Conservation (phyloP, 2,797 vertebrate genomes). For the Hypotaenidia okinawae region DNA sequence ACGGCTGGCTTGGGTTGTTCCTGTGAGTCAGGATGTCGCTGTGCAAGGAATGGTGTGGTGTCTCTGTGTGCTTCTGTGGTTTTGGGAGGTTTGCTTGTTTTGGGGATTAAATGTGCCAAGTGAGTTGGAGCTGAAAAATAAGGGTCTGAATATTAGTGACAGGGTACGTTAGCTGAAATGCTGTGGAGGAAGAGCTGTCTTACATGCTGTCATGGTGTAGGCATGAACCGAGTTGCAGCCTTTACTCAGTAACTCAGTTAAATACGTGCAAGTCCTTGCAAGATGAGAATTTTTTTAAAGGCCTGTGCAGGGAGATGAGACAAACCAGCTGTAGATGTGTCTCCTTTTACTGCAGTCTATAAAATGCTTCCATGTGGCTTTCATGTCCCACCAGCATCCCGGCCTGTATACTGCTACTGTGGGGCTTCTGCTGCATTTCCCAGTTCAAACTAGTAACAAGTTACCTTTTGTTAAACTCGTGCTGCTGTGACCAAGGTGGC, state of each 20-base stretch:
- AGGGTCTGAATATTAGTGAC: neutral
- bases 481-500: neutral
- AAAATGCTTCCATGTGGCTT: neutral
- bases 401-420: neutral
- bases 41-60: accelerated
- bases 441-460: neutral
- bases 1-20: neutral
- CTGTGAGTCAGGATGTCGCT: neutral
- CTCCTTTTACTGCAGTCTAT: neutral
- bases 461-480: neutral
- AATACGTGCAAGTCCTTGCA: neutral
- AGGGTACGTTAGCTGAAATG: neutral
- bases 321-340: neutral
- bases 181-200: neutral
- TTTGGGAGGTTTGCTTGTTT: neutral
- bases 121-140: neutral
- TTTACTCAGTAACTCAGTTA: neutral
- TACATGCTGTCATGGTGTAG: accelerated
- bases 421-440: neutral
- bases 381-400: neutral
- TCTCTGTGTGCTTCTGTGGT: accelerated
- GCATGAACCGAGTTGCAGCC: neutral
- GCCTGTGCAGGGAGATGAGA: neutral
- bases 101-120: neutral
- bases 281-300: neutral